phyloP scores from a whole-genome alignment of 2,113 vertebrate species.

The Urocolius indicus region DNA sequence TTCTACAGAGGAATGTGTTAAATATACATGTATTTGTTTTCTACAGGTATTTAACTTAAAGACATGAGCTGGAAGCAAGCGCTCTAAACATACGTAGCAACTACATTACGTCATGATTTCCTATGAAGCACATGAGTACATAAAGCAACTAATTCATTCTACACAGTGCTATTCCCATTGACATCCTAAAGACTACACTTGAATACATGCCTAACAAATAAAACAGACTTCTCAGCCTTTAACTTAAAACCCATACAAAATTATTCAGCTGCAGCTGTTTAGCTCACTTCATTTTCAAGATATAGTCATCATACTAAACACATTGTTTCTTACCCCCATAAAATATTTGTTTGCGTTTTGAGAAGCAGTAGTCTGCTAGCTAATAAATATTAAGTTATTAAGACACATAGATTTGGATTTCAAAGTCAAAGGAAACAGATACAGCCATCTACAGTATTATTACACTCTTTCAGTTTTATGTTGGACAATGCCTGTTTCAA shows the following conservation, averaged over 20 bases:
- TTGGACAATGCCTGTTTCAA: no score
- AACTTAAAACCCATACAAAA: background rate
- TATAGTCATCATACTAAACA: background rate
- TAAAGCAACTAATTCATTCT: background rate
- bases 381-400: background rate
- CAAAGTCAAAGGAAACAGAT: background rate
- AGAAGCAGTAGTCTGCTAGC: background rate
- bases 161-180: background rate
- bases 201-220: background rate
- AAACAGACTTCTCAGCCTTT: background rate
- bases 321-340: background rate
- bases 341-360: background rate
- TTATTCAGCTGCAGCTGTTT: background rate
- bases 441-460: background rate
- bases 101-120: background rate
- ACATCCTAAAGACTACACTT: background rate
- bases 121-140: background rate
- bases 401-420: accelerated
- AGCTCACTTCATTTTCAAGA: background rate
- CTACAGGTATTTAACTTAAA: background rate
- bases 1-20: background rate
- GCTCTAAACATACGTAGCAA: background rate
- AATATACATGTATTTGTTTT: background rate
- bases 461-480: background rate
- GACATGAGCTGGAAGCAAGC: background rate